phyloP scores from a whole-genome alignment of 2,113 vertebrate species.

The Lanius ludovicianus region DNA sequence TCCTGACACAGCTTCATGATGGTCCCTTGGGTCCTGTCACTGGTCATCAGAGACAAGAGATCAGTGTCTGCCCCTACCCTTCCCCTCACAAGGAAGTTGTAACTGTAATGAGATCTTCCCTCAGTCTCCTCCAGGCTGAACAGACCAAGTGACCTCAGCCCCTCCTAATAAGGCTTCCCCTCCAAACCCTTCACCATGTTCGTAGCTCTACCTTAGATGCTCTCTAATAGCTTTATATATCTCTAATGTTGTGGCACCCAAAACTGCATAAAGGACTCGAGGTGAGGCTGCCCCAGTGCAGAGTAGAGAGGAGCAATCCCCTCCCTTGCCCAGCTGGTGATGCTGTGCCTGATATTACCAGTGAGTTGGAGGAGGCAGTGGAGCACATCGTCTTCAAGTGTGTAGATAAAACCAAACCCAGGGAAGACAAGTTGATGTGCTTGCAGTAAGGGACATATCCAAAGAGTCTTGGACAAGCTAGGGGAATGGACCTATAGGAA shows the following conservation, averaged over 20 bases:
- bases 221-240: neutral
- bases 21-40: neutral
- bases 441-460: neutral
- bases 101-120: accelerated
- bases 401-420: neutral
- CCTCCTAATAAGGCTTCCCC: accelerated
- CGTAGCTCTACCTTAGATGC: neutral
- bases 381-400: accelerated
- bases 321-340: accelerated
- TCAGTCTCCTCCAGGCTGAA: neutral
- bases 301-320: neutral
- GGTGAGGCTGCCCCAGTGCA: neutral
- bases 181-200: neutral
- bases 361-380: neutral
- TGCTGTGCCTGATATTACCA: neutral
- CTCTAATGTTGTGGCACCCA: neutral
- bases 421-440: neutral
- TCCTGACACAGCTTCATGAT: neutral
- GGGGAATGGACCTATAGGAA: neutral
- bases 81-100: accelerated
- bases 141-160: neutral
- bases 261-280: accelerated
- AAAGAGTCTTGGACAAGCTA: neutral
- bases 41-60: too few relatives aligned
- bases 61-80: neutral